These are phyloP conservation scores for Chlorospingus flavigularis DNA, from an alignment of 2,797 vertebrate genomes.

Conservation along the genomic window DNA sequence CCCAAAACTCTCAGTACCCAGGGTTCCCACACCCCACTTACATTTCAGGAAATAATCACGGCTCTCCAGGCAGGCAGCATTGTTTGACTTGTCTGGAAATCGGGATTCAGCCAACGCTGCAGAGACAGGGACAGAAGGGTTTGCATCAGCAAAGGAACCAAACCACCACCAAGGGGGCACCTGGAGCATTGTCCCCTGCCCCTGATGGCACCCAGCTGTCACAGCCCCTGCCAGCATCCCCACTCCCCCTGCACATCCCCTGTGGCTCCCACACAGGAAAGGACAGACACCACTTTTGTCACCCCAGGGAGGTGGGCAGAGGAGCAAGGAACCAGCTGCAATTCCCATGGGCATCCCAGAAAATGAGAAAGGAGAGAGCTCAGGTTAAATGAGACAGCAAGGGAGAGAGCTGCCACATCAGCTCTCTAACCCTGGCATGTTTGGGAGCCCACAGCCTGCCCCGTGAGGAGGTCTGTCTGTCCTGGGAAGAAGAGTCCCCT, in stretches of 20 bases:
- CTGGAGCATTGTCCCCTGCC: neutral
- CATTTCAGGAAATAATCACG: conserved; percentile 80
- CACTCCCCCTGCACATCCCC: neutral
- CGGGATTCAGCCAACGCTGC: conserved; percentile 8
- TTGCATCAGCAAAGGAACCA: neutral
- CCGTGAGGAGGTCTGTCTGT: neutral
- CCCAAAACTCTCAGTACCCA: neutral
- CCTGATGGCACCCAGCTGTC: neutral
- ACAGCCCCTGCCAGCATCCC: neutral
- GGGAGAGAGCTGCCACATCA: neutral
- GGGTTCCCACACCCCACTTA: conserved; percentile 21
- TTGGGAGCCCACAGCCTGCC: neutral
- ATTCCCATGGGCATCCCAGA: neutral
- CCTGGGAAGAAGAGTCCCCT: conserved; percentile 16
- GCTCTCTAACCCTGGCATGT: neutral
- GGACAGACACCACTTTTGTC: neutral
- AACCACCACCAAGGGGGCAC: neutral
- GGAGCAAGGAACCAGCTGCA: rapidly evolving
- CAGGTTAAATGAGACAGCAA: neutral
- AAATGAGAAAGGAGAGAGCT: neutral
- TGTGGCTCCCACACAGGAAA: rapidly evolving
- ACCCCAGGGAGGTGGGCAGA: neutral
- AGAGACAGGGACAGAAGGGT: neutral
- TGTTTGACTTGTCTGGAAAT: conserved; percentile 62
- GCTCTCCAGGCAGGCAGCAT: conserved; percentile 46